These are phyloP conservation scores for Epizoanthus stellaris DNA, from an alignment of 92 coral and sea anemone genomes.

Conservation along the genomic window DNA sequence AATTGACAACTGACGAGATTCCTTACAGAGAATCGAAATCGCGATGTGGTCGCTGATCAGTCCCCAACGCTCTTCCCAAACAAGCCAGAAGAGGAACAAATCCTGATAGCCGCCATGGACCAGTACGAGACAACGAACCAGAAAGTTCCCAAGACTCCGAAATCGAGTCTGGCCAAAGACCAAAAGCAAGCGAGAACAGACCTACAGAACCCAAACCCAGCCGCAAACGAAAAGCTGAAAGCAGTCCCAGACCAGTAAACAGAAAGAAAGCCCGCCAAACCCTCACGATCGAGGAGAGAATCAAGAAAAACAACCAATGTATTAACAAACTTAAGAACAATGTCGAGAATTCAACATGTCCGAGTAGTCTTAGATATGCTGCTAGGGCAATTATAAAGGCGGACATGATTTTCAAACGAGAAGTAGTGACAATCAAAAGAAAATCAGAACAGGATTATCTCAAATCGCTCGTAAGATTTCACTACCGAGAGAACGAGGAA, in stretches of 20 bases:
- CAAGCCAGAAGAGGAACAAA: not conserved
- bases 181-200: not conserved
- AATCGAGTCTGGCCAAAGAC: not conserved
- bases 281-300: constrained; percentile 22
- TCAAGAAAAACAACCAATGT: constrained; percentile 13
- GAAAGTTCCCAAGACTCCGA: not conserved
- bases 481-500: not conserved
- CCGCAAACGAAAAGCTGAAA: constrained; percentile 1
- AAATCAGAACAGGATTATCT: not conserved
- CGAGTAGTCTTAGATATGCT: constrained; percentile 1
- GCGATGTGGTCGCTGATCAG: constrained; percentile 3
- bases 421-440: not conserved
- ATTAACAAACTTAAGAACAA: not conserved
- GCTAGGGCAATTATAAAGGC: not conserved
- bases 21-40: not conserved
- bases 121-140: not conserved
- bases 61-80: not conserved
- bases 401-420: constrained; percentile 9
- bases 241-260: constrained; percentile 10
- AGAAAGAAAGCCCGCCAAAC: constrained; percentile 11
- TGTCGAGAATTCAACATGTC: constrained; percentile 6
- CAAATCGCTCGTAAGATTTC: not conserved
- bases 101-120: constrained; percentile 10
- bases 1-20: constrained; percentile 7
- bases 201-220: constrained; percentile 4